Conservation (phyloP, 37 sponge, comb jelly and placozoan genomes). For the Oscarella lobularis region DNA sequence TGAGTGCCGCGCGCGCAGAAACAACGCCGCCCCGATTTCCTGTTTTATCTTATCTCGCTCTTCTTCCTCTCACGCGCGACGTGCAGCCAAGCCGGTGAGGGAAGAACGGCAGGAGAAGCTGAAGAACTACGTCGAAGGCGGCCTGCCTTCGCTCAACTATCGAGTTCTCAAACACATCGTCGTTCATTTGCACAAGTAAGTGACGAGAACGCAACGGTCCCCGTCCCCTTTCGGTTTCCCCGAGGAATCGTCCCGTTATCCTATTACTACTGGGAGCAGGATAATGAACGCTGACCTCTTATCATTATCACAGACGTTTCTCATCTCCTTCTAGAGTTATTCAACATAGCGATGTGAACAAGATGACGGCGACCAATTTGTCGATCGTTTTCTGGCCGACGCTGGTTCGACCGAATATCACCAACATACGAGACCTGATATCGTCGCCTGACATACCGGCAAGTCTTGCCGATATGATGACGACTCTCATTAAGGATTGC, state of each 20-base stretch:
- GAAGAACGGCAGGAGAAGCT: neutral
- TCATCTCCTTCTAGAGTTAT: too few species aligned
- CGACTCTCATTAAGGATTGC: constrained; percentile 46
- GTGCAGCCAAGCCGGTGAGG: neutral
- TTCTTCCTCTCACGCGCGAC: neutral
- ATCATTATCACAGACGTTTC: too few species aligned
- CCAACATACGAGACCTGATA: constrained; percentile 42
- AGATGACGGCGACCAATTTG: constrained; percentile 73
- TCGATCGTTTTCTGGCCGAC: constrained; percentile 96
- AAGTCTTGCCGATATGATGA: constrained; percentile 19
- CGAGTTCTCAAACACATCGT: neutral
- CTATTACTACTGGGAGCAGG: too few species aligned
- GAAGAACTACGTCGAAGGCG: neutral
- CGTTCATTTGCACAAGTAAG: neutral
- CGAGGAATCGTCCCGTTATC: too few species aligned
- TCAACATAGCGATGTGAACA: constrained; percentile 38
- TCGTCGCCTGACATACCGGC: neutral
- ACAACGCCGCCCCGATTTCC: neutral
- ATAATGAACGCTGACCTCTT: too few species aligned
- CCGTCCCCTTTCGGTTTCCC: too few species aligned
- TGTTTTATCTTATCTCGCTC: neutral
- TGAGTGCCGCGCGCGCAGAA: neutral
- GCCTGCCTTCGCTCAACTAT: neutral
- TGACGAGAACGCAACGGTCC: too few species aligned
- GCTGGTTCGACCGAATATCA: constrained; percentile 59